Conservation (phyloP, 2,113 vertebrate species). For the Euleptes europaea region DNA sequence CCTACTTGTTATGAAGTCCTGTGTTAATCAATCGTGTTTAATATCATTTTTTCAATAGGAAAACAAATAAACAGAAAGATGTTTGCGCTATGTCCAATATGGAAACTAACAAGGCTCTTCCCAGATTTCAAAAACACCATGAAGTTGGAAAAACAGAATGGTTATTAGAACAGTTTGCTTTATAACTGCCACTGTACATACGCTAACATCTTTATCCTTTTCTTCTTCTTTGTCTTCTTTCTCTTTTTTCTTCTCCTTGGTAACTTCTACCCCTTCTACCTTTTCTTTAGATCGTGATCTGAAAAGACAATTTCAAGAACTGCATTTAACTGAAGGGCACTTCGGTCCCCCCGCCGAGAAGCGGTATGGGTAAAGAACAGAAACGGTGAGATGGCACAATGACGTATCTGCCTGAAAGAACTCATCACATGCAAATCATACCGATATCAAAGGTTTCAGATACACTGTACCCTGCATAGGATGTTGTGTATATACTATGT, state of each 20-base stretch:
- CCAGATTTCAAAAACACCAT: not conserved
- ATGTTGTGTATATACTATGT: not conserved
- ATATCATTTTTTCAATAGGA: not conserved
- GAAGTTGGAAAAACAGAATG: no score
- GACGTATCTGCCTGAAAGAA: not conserved
- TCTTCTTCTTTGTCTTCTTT: conserved; percentile 98
- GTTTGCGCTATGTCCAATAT: not conserved
- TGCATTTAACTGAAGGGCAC: not conserved
- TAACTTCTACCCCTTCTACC: conserved; percentile 80
- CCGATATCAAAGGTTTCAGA: not conserved
- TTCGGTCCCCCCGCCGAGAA: not conserved
- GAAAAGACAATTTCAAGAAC: not conserved
- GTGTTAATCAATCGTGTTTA: not conserved
- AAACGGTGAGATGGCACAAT: not conserved
- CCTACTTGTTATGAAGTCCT: not conserved
- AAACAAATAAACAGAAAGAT: not conserved
- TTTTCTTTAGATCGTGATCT: conserved; percentile 87
- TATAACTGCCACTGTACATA: conserved; percentile 56
- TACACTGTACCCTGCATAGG: not conserved
- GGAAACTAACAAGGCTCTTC: not conserved
- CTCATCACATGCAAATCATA: not conserved
- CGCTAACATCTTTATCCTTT: conserved; percentile 90
- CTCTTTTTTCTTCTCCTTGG: conserved; percentile 92
- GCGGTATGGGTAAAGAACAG: not conserved
- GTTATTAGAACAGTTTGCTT: not conserved